Evolutionary conservation across 2,797 vertebrate genomes (phyloP), one percentile per base, ranked within the genome.

Genomic region (Etheostoma nigrum): DNA sequence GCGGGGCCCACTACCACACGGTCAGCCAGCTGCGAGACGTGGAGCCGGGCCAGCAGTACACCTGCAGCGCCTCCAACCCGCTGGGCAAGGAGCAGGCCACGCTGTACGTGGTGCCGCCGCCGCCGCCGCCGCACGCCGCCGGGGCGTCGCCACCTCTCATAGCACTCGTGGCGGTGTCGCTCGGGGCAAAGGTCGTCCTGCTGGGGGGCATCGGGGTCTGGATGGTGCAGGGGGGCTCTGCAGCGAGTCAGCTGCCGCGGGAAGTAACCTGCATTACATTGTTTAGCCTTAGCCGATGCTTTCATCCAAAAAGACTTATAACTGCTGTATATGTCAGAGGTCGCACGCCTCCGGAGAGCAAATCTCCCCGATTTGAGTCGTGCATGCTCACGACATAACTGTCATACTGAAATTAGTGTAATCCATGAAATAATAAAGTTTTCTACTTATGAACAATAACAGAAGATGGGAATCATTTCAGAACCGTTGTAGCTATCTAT

Each of bases 61-160:
- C 95, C 49, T 99, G 98, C 68, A 94, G 92, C 0, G 96, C 21
- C 97, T 88, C 95, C 82, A 99, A 98, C 90, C 96, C 94, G 15
- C 92, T 97, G 0, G 97, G 98, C 33, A 94, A 84, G 47, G 96
- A 96, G 0, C 96, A 97, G 86, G 96, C 96, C 66, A 88, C 95
- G 0, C 93, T 99, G 23, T 98, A 97, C 79, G 87, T 99, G 45
- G 78, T 94, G 69, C n/a, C 52, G 44, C 21, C 21, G 21, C 21
- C 21, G 21, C 21, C 21, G 21, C 21, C 21, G 21, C 69, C 77
- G 6, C 66, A 70, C 6, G 2, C 33, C 18, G 25, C 61, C 6
- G 73, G 62, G 19, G 42, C 79, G 0, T 51, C 83, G 0, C 52
- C 72, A 1, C 66, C 86, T 1, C 67, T 94, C 1, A 84, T 92